Percentiles rank a stretch among this genome's conserved stretches.
Evolutionary conservation across 1,140 invertebrate genomes (phyloP).

Genomic region (Drosophila paulistorum): DNA sequence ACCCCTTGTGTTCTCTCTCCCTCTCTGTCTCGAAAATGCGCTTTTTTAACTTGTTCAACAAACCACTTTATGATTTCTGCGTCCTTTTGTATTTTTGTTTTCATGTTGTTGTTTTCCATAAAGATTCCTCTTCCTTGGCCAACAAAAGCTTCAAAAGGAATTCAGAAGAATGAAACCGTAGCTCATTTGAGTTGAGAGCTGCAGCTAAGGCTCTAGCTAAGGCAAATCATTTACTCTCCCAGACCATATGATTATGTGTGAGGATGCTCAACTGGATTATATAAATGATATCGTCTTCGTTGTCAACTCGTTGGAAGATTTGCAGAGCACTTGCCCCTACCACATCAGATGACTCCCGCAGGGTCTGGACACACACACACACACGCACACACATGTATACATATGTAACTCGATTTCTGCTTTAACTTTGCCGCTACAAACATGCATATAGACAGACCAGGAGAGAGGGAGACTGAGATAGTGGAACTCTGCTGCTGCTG

Average conservation of each 20-base stretch:
- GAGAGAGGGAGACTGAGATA: not conserved
- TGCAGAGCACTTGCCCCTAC: constrained; percentile 39
- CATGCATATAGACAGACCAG: too few species aligned
- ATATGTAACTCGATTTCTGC: constrained; percentile 67
- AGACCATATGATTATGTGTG: constrained; percentile 38
- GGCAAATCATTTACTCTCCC: constrained; percentile 51
- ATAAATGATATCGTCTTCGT: constrained; percentile 59
- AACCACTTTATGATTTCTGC: constrained; percentile 79
- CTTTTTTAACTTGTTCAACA: constrained; percentile 74
- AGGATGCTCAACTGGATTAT: constrained; percentile 12
- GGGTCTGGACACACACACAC: constrained; percentile 43
- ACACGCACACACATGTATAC: not conserved
- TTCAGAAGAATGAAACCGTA: constrained; percentile 78
- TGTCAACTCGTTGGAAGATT: constrained; percentile 5
- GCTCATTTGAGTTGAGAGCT: constrained; percentile 65
- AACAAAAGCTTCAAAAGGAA: constrained; percentile 69
- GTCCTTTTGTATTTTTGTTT: constrained; percentile 57
- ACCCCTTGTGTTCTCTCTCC: constrained; percentile 19
- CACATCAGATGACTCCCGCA: constrained; percentile 63
- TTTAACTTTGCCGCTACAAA: constrained; percentile 71
- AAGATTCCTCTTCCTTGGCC: constrained; percentile 68
- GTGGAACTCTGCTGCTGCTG: constrained; percentile 63
- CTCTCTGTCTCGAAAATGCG: constrained; percentile 36
- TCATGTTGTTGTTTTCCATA: constrained; percentile 64
- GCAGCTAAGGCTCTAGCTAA: constrained; percentile 14